Evolutionary conservation across 2,797 vertebrate species (phyloP), one percentile per base, ranked within the genome.

Genomic region (Sebastes glaucus): DNA sequence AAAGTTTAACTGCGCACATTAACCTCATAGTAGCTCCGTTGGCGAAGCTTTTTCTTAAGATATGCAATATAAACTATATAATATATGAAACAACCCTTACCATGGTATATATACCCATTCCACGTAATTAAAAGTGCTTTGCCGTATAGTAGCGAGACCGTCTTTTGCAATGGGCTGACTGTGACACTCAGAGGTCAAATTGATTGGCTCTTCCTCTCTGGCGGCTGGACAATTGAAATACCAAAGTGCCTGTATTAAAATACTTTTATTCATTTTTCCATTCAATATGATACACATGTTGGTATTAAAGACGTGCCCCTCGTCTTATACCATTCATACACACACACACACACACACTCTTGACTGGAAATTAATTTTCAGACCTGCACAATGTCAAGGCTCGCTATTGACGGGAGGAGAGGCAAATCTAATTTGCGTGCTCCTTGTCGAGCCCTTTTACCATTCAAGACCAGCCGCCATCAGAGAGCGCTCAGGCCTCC

Each of bases 321-420:
- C 32, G 46, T 61, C 49, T 62, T 52, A 68, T 32, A 60, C 20
- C 73, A 67, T 38, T 62, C 20, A 46, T 69, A 42, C 63, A 85
- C 84, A 79, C 62, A 71, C 71, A 59, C 62, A 59, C 62, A 59
- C 62, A 60, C 63, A 74, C 57, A 88, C 93, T 80, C 87, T 94
- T 92, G 38, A 82, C 87, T 91, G 83, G 82, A 92, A 94, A 94
- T 96, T 95, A 90, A 95, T 96, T 95, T 93, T 66, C 81, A 91
- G 86, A 75, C 86, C 93, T 76, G 94, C 92, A 93, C 91, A 92
- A 85, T 94, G 84, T 95, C 78, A 22, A 87, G 87, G 92, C 91
- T 92, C 83, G 90, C 91, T 92, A 89, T 95, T 91, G 95, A 91
- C 88, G 14, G 38, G 38, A 88, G 87, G 82, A 84, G 89, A 91